Evolutionary conservation across 2,113 vertebrate genomes (phyloP).

Genomic region (Antigone vipio): DNA sequence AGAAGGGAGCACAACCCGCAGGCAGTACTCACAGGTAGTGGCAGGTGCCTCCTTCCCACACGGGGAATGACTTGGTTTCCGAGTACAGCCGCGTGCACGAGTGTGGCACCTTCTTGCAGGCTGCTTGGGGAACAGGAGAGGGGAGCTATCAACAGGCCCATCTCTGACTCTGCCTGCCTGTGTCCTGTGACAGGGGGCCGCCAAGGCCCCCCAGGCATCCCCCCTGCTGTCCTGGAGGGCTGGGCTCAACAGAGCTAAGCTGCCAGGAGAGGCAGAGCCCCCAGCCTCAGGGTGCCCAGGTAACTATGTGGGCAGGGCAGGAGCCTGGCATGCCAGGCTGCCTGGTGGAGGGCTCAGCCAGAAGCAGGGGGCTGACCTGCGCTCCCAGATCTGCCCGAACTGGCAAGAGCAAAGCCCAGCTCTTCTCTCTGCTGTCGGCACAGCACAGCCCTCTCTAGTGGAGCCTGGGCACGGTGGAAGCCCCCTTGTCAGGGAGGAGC

Average conservation of each 20-base stretch:
- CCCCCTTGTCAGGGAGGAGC: not conserved
- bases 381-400: not conserved
- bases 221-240: not conserved
- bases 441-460: not conserved
- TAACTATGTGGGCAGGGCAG: not conserved
- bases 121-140: slow-evolving; percentile 69
- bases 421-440: not conserved
- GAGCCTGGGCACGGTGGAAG: not conserved
- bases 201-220: not conserved
- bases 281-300: not conserved
- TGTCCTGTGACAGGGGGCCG: not conserved
- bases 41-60: slow-evolving; percentile 90
- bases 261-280: not conserved
- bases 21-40: slow-evolving; percentile 82
- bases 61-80: slow-evolving; percentile 88
- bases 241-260: not conserved
- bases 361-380: not conserved
- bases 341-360: not conserved
- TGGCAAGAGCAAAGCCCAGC: not conserved
- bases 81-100: slow-evolving; percentile 90
- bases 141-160: slow-evolving; percentile 16
- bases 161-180: not conserved
- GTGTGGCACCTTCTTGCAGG: slow-evolving; percentile 86
- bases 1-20: slow-evolving; percentile 2
- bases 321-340: not conserved